Conservation (phyloP, 2,888 invertebrate genomes). For the Chouioia cunea region DNA sequence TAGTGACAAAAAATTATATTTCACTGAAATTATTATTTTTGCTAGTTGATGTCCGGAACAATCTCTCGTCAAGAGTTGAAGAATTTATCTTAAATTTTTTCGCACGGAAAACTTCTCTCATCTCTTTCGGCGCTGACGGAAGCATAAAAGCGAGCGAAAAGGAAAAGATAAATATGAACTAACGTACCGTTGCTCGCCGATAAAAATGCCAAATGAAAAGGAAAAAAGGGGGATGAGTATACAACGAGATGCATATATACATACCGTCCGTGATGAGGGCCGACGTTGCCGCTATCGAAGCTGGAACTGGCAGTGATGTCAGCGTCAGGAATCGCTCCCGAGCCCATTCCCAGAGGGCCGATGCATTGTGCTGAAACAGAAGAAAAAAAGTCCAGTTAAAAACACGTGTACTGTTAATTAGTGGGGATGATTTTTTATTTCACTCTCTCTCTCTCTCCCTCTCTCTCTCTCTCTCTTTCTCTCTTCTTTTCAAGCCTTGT, state of each 20-base stretch:
- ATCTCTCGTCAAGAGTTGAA: too few relatives aligned
- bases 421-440: slow-evolving; percentile 21
- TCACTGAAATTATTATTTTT: too few relatives aligned
- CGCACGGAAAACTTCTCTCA: not conserved
- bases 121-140: not conserved
- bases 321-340: slow-evolving; percentile 82
- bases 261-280: slow-evolving; percentile 88
- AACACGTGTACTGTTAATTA: slow-evolving; percentile 45
- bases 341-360: slow-evolving; percentile 88
- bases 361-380: slow-evolving; percentile 81
- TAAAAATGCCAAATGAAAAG: slow-evolving; percentile 35
- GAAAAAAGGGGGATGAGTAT: not conserved
- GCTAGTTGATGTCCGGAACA: too few relatives aligned
- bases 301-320: slow-evolving; percentile 89
- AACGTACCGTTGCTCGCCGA: not conserved
- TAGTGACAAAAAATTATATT: too few relatives aligned
- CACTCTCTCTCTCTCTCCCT: not conserved
- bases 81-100: not conserved
- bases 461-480: too few relatives aligned
- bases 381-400: slow-evolving; percentile 26
- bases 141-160: not conserved
- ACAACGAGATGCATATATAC: slow-evolving; percentile 49
- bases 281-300: slow-evolving; percentile 87
- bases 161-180: not conserved
- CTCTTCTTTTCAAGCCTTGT: too few relatives aligned